Evolutionary conservation across 2,797 vertebrate genomes (phyloP).

Genomic region (Bufotes viridis): DNA sequence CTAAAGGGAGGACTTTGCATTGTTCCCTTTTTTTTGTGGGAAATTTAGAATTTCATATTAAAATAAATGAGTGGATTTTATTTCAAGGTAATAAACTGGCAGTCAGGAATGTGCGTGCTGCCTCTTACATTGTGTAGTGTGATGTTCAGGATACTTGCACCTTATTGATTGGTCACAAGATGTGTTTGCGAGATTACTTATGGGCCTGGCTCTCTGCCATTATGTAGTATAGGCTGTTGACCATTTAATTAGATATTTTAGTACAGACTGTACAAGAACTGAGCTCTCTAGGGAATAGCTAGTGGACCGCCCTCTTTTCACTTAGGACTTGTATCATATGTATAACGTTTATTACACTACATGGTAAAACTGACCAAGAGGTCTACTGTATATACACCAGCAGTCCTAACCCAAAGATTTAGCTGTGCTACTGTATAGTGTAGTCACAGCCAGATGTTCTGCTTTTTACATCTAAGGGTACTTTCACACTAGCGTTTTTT

Average conservation of each 20-base stretch:
- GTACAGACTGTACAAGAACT: constrained; percentile 17
- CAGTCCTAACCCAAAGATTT: background rate
- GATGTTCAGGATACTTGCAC: background rate
- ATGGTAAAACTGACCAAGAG: background rate
- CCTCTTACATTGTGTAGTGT: constrained; percentile 11
- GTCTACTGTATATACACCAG: background rate
- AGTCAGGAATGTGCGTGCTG: constrained; percentile 18
- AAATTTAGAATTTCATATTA: background rate
- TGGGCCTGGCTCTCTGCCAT: constrained; percentile 35
- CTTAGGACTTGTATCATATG: constrained; percentile 1
- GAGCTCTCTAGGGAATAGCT: background rate
- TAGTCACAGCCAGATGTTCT: too few species aligned
- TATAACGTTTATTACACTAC: background rate
- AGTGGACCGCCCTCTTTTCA: background rate
- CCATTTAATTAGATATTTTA: constrained; percentile 49
- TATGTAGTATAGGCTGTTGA: constrained; percentile 44
- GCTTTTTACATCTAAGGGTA: background rate
- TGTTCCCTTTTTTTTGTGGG: too few species aligned
- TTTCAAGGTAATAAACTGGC: background rate
- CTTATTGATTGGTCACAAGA: constrained; percentile 18
- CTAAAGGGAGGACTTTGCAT: too few species aligned
- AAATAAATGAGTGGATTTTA: background rate
- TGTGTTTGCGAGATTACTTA: constrained; percentile 42
- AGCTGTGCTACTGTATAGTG: background rate
- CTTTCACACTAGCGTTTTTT: too few species aligned